phyloP scores from a whole-genome alignment of 1,140 invertebrate genomes.

The Panagrolaimus sp. region DNA sequence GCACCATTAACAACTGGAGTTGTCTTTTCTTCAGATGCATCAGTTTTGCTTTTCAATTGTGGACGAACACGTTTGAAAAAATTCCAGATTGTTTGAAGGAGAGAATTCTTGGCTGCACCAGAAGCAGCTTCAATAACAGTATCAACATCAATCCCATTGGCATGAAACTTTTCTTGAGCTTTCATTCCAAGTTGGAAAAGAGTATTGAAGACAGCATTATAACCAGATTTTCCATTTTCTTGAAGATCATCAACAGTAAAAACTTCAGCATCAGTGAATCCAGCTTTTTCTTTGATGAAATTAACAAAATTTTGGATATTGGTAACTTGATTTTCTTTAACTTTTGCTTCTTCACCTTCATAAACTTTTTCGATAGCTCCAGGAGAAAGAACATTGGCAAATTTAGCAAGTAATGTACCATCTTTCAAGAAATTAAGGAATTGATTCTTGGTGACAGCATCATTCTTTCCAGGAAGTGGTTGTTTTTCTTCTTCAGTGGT shows the following conservation, averaged over 20 bases:
- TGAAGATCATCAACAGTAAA: constrained; percentile 41
- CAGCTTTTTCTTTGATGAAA: constrained; percentile 43
- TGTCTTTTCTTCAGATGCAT: too few relatives aligned
- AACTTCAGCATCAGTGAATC: constrained; percentile 34
- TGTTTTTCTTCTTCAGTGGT: constrained; percentile 33
- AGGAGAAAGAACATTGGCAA: constrained; percentile 43
- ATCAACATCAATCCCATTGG: constrained; percentile 43
- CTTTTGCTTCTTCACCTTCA: constrained; percentile 44
- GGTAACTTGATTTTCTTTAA: constrained; percentile 40
- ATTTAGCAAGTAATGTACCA: constrained; percentile 36
- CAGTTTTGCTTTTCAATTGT: too few relatives aligned
- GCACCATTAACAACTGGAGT: too few relatives aligned
- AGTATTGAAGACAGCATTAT: constrained; percentile 40
- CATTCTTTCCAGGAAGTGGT: constrained; percentile 39
- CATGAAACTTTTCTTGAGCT: constrained; percentile 46
- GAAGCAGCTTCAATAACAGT: constrained; percentile 22
- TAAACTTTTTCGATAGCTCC: constrained; percentile 21
- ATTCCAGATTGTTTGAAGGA: constrained; percentile 33
- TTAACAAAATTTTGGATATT: constrained; percentile 45
- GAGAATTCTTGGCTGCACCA: constrained; percentile 23
- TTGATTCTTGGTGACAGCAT: constrained; percentile 42
- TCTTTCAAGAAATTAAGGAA: constrained; percentile 44
- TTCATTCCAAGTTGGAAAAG: constrained; percentile 34
- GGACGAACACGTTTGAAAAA: constrained; percentile 31
- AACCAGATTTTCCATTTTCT: constrained; percentile 48